These are phyloP conservation scores for Mactra quadrangularis DNA, from an alignment of 1,140 invertebrate species.

Conservation along the genomic window DNA sequence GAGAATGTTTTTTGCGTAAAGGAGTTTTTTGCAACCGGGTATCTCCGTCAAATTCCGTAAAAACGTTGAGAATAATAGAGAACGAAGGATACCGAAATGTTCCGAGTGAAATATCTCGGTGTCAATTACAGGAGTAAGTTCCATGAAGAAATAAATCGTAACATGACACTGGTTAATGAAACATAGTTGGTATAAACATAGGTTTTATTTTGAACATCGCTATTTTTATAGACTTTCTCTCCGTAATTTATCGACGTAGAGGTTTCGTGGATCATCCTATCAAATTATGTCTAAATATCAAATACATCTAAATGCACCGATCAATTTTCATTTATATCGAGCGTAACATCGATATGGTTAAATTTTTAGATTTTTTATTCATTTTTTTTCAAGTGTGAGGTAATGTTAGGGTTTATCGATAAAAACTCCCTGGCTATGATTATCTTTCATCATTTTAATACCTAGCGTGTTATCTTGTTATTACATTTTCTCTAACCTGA, in stretches of 20 bases:
- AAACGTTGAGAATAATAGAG: too few relatives aligned
- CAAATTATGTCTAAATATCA: slow-evolving; percentile 2
- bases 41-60: too few relatives aligned
- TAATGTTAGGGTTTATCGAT: too few relatives aligned
- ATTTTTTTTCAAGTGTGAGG: too few relatives aligned
- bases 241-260: slow-evolving; percentile 7
- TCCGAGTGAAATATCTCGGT: neutral
- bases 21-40: neutral
- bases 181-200: slow-evolving; percentile 1
- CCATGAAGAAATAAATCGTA: slow-evolving; percentile 49
- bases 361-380: too few relatives aligned
- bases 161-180: slow-evolving; percentile 34
- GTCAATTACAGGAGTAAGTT: neutral
- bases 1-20: neutral
- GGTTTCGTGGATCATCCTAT: neutral
- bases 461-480: too few relatives aligned
- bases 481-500: too few relatives aligned
- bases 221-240: neutral
- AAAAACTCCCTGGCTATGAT: too few relatives aligned
- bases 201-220: neutral
- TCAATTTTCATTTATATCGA: neutral
- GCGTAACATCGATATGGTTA: neutral
- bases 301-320: neutral
- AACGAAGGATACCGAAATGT: too few relatives aligned
- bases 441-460: too few relatives aligned